These are phyloP conservation scores for Podiceps cristatus DNA, from an alignment of 2,113 vertebrate genomes.

Conservation along the genomic window DNA sequence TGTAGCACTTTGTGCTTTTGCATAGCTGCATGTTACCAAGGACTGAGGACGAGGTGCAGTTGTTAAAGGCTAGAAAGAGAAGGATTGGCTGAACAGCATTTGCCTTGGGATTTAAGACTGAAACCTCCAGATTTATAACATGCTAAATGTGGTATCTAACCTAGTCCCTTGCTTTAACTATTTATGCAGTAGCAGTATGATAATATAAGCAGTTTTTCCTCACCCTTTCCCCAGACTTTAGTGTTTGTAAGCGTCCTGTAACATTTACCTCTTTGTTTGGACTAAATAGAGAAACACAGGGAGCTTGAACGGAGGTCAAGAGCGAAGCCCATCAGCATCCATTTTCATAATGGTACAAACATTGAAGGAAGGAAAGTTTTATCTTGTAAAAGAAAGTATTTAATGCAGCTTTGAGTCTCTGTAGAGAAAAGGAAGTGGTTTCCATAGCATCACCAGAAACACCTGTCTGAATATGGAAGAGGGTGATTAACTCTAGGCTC, in stretches of 20 bases:
- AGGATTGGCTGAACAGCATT: not conserved
- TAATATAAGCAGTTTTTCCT: not conserved
- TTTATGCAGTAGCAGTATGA: not conserved
- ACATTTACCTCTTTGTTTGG: constrained; percentile 8
- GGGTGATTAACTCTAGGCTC: not conserved
- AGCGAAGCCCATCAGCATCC: not conserved
- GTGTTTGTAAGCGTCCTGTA: not conserved
- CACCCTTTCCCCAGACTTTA: not conserved
- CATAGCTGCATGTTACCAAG: not conserved
- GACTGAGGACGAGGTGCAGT: not conserved
- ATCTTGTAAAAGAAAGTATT: not conserved
- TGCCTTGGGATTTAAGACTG: constrained; percentile 13
- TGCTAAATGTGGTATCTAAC: not conserved
- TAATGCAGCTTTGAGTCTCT: not conserved
- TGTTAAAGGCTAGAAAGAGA: not conserved
- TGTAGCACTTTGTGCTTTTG: not conserved
- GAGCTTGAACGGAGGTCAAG: constrained; percentile 41
- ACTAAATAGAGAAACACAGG: not conserved
- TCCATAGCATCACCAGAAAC: not conserved
- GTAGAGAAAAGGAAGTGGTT: not conserved
- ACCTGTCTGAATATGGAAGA: not conserved
- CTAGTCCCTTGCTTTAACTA: not conserved
- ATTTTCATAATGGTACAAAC: constrained; percentile 6
- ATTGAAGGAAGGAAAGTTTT: not conserved
- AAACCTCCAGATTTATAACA: constrained; percentile 12